Conservation (phyloP, 2,888 invertebrate genomes). For the Lamellibrachia satsuma region DNA sequence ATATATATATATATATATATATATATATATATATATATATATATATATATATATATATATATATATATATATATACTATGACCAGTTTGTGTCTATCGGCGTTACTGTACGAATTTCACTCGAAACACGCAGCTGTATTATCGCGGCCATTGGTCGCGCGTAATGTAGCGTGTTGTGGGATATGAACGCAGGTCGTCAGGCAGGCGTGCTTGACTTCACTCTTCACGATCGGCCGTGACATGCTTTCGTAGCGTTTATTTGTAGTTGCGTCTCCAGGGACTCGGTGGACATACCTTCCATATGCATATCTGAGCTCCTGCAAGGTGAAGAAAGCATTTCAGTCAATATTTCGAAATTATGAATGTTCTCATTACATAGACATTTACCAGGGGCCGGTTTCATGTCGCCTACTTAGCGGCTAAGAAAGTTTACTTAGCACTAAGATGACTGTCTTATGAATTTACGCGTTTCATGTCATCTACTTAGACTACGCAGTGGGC, state of each 20-base stretch:
- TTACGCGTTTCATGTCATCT: too few relatives aligned
- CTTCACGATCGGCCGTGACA: not conserved
- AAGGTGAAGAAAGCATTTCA: not conserved
- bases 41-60: not conserved
- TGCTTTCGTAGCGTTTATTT: not conserved
- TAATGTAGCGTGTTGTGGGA: not conserved
- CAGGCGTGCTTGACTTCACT: not conserved
- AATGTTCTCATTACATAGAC: not conserved
- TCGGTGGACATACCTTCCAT: conserved; percentile 26
- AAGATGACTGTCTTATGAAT: too few relatives aligned
- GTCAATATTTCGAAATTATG: not conserved
- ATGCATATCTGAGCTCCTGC: conserved; percentile 26
- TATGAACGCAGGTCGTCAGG: not conserved
- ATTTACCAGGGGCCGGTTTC: not conserved
- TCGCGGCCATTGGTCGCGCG: not conserved
- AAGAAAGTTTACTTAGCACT: too few relatives aligned
- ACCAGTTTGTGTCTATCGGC: not conserved
- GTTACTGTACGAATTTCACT: not conserved
- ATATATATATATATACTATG: not conserved
- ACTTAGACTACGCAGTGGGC: too few relatives aligned
- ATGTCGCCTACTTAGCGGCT: too few relatives aligned
- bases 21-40: too few relatives aligned
- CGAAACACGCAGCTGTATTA: not conserved
- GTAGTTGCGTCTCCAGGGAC: conserved; percentile 24
- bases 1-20: not conserved